phyloP scores from a whole-genome alignment of 2,888 invertebrate genomes.

The Pandemis corylana region DNA sequence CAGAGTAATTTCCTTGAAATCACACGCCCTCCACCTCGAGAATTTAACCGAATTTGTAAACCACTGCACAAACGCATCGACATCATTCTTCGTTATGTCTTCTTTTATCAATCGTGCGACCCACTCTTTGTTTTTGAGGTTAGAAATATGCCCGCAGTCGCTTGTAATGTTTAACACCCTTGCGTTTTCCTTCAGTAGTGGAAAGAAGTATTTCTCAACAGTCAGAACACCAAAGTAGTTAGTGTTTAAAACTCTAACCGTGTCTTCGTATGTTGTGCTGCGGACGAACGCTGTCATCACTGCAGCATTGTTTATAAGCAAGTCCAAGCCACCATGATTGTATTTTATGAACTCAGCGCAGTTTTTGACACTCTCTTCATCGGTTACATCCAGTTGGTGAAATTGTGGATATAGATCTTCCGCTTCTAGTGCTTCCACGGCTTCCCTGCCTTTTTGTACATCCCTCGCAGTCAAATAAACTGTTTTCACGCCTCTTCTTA shows the following conservation, averaged over 20 bases:
- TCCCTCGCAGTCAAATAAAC: slow-evolving; percentile 41
- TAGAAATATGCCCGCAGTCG: slow-evolving; percentile 52
- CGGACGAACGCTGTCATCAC: slow-evolving; percentile 16
- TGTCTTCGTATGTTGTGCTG: slow-evolving; percentile 42
- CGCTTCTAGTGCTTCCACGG: slow-evolving; percentile 34
- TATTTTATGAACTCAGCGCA: slow-evolving; percentile 37
- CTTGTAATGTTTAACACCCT: slow-evolving; percentile 53
- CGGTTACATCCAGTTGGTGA: slow-evolving; percentile 42
- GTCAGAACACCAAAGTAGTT: slow-evolving; percentile 38
- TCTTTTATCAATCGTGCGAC: slow-evolving; percentile 48
- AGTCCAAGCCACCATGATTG: slow-evolving; percentile 43
- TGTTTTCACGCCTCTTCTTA: slow-evolving; percentile 32
- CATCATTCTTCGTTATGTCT: slow-evolving; percentile 47
- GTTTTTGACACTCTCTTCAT: slow-evolving; percentile 36
- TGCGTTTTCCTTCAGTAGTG: slow-evolving; percentile 50
- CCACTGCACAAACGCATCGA: slow-evolving; percentile 52
- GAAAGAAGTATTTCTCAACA: slow-evolving; percentile 44
- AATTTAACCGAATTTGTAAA: slow-evolving; percentile 49
- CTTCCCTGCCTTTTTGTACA: slow-evolving; percentile 32
- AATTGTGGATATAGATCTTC: slow-evolving; percentile 39
- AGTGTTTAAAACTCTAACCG: slow-evolving; percentile 34
- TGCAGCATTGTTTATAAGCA: slow-evolving; percentile 44
- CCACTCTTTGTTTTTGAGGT: slow-evolving; percentile 50
- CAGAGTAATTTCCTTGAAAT: not conserved
- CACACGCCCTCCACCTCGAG: not conserved